phyloP scores from a whole-genome alignment of 2,888 invertebrate species.

The Leucoma salicis region DNA sequence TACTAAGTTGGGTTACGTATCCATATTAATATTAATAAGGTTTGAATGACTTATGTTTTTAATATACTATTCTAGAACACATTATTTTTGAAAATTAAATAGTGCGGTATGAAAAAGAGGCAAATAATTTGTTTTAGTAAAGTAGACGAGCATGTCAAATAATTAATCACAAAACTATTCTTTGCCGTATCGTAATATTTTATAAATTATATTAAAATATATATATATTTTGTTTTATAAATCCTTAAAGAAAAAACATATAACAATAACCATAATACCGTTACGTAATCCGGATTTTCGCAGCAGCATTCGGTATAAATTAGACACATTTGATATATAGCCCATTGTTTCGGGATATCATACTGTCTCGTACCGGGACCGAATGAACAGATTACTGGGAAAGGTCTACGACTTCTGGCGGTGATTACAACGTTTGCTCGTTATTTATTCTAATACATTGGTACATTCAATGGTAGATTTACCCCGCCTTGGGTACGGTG shows the following conservation, averaged over 20 bases:
- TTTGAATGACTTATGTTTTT: neutral
- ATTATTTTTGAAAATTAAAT: too few relatives aligned
- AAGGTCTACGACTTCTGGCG: constrained; percentile 6
- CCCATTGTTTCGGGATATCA: constrained; percentile 29
- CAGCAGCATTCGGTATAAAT: constrained; percentile 31
- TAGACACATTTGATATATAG: constrained; percentile 37
- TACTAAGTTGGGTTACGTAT: neutral
- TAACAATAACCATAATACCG: constrained; percentile 22
- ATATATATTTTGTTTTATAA: too few relatives aligned
- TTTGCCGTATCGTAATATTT: too few relatives aligned
- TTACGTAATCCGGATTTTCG: constrained; percentile 31
- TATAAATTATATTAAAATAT: too few relatives aligned
- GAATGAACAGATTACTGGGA: constrained; percentile 10
- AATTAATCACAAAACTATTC: too few relatives aligned
- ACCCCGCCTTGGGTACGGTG: too few relatives aligned
- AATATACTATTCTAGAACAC: too few relatives aligned
- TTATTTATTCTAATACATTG: constrained; percentile 3
- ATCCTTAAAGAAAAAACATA: constrained; percentile 20
- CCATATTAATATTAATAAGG: neutral
- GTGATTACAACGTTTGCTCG: constrained; percentile 5
- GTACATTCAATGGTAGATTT: too few relatives aligned
- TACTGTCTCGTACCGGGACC: constrained; percentile 15
- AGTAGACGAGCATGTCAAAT: too few relatives aligned
- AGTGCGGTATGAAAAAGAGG: too few relatives aligned
- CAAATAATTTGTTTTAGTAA: too few relatives aligned